Conservation (phyloP, 2,888 invertebrate species). For the Hydroisotoma schaefferi region DNA sequence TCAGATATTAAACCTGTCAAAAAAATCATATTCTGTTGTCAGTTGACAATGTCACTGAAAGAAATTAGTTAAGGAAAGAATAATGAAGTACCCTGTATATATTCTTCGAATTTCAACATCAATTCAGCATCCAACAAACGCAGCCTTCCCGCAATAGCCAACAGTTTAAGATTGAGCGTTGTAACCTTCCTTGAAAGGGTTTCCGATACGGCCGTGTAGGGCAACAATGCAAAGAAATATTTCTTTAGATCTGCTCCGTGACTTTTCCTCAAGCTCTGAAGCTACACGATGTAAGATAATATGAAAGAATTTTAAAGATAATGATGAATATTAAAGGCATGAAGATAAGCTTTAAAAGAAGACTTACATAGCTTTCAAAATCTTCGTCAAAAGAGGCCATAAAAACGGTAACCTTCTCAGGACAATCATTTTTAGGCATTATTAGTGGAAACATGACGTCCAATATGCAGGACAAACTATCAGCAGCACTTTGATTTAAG, state of each 20-base stretch:
- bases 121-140: conserved; percentile 29
- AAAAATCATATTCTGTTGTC: background rate
- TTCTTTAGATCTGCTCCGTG: conserved; percentile 37
- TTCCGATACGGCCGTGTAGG: conserved; percentile 38
- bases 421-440: background rate
- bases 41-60: background rate
- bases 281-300: background rate
- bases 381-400: too few relatives aligned
- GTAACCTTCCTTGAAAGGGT: conserved; percentile 17
- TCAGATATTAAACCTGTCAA: too few relatives aligned
- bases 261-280: conserved; percentile 11
- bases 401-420: too few relatives aligned
- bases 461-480: conserved; percentile 23
- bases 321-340: too few relatives aligned
- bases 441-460: conserved; percentile 16
- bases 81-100: conserved; percentile 27
- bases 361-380: too few relatives aligned
- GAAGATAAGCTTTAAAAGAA: too few relatives aligned
- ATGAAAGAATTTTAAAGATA: too few relatives aligned
- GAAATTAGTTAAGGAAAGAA: background rate
- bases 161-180: conserved; percentile 37
- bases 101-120: conserved; percentile 30
- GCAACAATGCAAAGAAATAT: conserved; percentile 38
- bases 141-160: conserved; percentile 33
- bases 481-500: conserved; percentile 19